Evolutionary conservation across 2,113 vertebrate genomes (phyloP), one percentile per base, ranked within the genome.

Genomic region (Cryptomyrus ogoouensis): DNA sequence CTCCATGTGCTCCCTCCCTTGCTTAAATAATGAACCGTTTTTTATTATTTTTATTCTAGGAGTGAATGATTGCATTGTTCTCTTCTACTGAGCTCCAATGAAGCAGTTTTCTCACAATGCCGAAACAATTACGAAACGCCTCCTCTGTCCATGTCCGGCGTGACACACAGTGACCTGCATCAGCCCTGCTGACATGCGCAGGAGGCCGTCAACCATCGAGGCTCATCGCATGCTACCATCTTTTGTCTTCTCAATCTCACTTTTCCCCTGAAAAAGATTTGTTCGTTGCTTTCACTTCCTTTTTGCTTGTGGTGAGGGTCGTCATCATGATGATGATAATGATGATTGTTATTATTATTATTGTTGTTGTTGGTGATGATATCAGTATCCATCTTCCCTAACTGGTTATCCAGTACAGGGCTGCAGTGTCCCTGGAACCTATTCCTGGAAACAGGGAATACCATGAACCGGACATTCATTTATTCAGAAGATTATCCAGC

Each of bases 1-100:
- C 17, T 70, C 50, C 35, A 15, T 77, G 74, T 17, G 74, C 74
- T 77, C 35, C 31, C 35, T n/a, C 10, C 80, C 50, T 27, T 35
- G 19, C 80, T 89, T 53, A 17, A 53, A 31, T 52, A 53, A 83
- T 89, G 80, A 84, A 89, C 52, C 53, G 21, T 46, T 89, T 83
- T 83, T 35, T 83, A 84, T 84, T 85, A 42, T 85, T 31, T 89
- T 85, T 85, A 31, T 42, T 85, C 47, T 39, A 27, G 10, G 39
- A 84, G 24, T 24, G 56, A 21, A 83, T 46, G 52, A 85, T 49
- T 84, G 15, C 12, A 21, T 58, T 77, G 77, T 84, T 83, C 88
- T 46, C 21, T 77, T 83, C 27, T 39, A 56, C 49, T n/a, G 19
- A 21, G 19, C 17, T 7, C 50, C 9, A 85, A 62, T 66, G 58